A percentile compares a stretch with the other conserved stretches of the same genome.
Evolutionary conservation across 2,113 vertebrate genomes (phyloP).

Genomic region (Toxostoma redivivum): DNA sequence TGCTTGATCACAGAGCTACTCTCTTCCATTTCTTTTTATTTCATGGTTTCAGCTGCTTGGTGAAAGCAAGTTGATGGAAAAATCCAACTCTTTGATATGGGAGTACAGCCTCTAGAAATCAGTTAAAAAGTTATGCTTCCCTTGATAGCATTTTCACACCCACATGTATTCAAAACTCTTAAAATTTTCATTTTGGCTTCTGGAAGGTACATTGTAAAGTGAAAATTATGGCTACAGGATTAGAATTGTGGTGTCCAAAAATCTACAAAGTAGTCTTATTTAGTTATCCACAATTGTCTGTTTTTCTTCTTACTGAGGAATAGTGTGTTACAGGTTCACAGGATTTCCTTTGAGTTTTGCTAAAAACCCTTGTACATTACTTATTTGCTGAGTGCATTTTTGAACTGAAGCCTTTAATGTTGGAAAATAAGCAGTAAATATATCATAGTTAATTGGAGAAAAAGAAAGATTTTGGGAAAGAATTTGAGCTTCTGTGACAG

Average conservation of each 20-base stretch:
- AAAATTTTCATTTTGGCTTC: conserved; percentile 31
- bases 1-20: neutral
- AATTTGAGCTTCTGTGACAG: neutral
- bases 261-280: conserved; percentile 20
- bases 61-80: neutral
- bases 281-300: conserved; percentile 49
- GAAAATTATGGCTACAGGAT: conserved; percentile 14
- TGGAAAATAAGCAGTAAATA: conserved; percentile 49
- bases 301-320: conserved; percentile 14
- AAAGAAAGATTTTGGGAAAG: neutral
- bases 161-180: neutral
- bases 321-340: neutral
- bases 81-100: neutral
- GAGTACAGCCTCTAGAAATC: neutral
- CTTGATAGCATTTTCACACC: conserved; percentile 18
- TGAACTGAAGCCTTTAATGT: conserved; percentile 39
- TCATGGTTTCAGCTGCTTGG: neutral
- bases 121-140: neutral
- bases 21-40: neutral
- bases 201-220: neutral
- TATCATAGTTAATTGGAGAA: conserved; percentile 19
- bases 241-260: conserved; percentile 7
- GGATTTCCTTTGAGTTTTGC: conserved; percentile 15
- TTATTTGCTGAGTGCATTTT: conserved; percentile 26
- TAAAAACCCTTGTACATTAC: conserved; percentile 4